Evolutionary conservation across 2,797 vertebrate genomes (phyloP), one percentile per base, ranked within the genome.

Genomic region (Smutsia gigantea): DNA sequence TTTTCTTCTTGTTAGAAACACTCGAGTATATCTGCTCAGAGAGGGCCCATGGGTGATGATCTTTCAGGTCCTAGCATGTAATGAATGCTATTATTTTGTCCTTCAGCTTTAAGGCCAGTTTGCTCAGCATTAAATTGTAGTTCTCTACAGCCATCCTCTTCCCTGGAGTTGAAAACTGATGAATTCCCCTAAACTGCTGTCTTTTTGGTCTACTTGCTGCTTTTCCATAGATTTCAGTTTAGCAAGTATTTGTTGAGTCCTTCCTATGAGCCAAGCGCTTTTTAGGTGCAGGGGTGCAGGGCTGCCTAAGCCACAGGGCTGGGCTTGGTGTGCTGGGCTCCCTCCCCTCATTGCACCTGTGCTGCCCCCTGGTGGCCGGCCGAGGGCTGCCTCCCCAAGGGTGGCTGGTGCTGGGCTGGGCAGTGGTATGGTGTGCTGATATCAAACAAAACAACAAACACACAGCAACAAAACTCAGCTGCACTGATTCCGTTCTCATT

Each of bases 171-270:
- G 74, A 89, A 95, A 97, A 78, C 39, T 19, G 86, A 77, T 37
- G 25, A 84, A 78, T 86, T 83, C 53, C 72, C 31, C 57, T 74
- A 61, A 74, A 63, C 17, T 27, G 5, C 23, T 79, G 9, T 63
- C 15, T 19, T 72, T 61, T 57, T 39, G 63, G 78, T 27, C 64
- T 55, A 29, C 29, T 46, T 91, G 71, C 29, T 87, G 9, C 71
- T 95, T 91, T 81, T 88, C 51, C n/a, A 93, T 93, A 72, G 49
- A 69, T 63, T 95, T 94, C 69, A 83, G 64, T 42, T 93, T 23
- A 66, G 92, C 10, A 34, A 63, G 21, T 77, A 27, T n/a, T 61
- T 77, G 7, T 61, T 46, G 74, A 86, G 74, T 69, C 27, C 27
- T 51, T 59, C 61, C 10, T 59, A 59, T 46, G 14, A 14, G 46